These are phyloP conservation scores for Diphyllodes magnificus DNA, from an alignment of 2,113 vertebrate genomes.

Conservation along the genomic window DNA sequence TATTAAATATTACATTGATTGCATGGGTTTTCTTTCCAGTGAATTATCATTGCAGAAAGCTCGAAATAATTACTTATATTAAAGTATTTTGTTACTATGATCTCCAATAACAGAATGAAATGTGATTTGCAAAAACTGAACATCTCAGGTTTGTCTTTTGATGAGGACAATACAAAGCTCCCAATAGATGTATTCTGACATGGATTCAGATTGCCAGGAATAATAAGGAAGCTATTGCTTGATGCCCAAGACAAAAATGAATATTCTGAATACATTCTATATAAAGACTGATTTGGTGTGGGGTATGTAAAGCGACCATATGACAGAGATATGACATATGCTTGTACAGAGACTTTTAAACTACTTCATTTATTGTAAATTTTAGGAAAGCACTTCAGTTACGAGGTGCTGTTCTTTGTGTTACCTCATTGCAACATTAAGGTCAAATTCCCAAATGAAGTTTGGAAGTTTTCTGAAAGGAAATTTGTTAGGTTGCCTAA, in stretches of 20 bases:
- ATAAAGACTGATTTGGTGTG: not conserved
- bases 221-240: not conserved
- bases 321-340: not conserved
- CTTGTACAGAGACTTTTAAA: not conserved
- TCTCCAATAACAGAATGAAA: not conserved
- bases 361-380: not conserved
- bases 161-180: not conserved
- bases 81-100: not conserved
- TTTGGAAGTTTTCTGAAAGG: not conserved
- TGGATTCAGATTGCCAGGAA: not conserved
- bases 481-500: not conserved
- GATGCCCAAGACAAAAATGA: not conserved
- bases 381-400: not conserved
- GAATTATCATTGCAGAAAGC: not conserved
- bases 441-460: not conserved
- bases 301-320: not conserved
- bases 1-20: not conserved
- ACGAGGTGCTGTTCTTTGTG: not conserved
- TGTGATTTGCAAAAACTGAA: not conserved
- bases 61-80: not conserved
- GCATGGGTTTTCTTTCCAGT: not conserved
- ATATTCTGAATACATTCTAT: not conserved
- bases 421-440: not conserved
- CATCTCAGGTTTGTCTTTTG: not conserved
- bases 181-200: not conserved